Base-by-base conservation (phyloP, 1,140 invertebrate genomes). In the Samia ricini region DNA sequence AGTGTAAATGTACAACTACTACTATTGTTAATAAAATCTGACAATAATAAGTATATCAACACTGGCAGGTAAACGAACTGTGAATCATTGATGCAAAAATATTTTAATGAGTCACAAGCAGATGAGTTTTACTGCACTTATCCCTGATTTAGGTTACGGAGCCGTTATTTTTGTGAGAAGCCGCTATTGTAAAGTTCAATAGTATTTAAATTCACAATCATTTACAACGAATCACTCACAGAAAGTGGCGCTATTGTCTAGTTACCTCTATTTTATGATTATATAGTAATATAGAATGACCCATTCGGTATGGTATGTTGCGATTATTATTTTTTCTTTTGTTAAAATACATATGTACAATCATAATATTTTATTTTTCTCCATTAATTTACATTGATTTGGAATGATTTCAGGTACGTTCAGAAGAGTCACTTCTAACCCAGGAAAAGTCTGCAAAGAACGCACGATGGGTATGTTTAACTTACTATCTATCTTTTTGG, bases 381-480 rank as follows among this genome's bases (percentile, higher is more conserved):
- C n/a, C n/a, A n/a, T n/a, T n/a, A n/a, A n/a, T 42, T 12, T 42
- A 42, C 12, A 15, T 42, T 12, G 15, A 42, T 15, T 4, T 42
- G 12, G 33, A 42, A 15, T 10, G 0, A 23, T 85, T 83, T 12
- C 78, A 89, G 87, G 87, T 89, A 87, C 87, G 87, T 89, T 89
- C 87, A 64, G 87, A 89, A 64, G 87, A 89, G 68, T 88, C 81
- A 60, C 80, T 89, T 72, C 77, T 82, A 70, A 67, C 80, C 7
- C 77, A 79, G 63, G 85, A 87, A 73, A 86, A 85, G 55, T 26
- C 78, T 18, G 64, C 78, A 61, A 89, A 89, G 69, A 77, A 59
- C 72, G 60, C 81, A 76, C 79, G 87, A 85, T 89, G 85, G 87
- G 87, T 89, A 89, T 68, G 87, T 83, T 68, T 48, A n/a, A 64